Conservation (phyloP, 2,797 vertebrate genomes). For the Leptodactylus fallax region DNA sequence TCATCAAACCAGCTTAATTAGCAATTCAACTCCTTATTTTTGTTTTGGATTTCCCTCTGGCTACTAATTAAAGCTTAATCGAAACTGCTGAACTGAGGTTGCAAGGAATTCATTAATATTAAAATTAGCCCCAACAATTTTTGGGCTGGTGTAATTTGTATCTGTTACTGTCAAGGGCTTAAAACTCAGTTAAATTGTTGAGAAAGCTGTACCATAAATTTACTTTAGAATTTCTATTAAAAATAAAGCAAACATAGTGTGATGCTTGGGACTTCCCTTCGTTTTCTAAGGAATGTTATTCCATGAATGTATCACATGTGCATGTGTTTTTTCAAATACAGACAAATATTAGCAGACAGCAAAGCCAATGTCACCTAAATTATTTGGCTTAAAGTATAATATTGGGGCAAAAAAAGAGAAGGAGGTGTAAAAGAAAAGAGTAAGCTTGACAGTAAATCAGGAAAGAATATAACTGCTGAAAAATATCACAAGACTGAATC, state of each 20-base stretch:
- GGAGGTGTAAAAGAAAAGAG: conserved; percentile 71
- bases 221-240: conserved; percentile 73
- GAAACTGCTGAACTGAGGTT: conserved; percentile 99
- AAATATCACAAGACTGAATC: not conserved
- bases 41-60: conserved; percentile 99
- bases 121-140: conserved; percentile 96
- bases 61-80: conserved; percentile 99
- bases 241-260: conserved; percentile 66
- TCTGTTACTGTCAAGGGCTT: conserved; percentile 88
- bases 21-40: conserved; percentile 99
- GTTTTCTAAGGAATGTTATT: conserved; percentile 68
- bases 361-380: conserved; percentile 71
- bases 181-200: conserved; percentile 82
- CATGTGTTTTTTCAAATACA: conserved; percentile 70
- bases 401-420: conserved; percentile 77
- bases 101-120: conserved; percentile 99
- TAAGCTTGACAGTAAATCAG: not conserved
- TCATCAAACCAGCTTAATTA: conserved; percentile 96
- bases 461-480: not conserved
- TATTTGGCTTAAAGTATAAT: conserved; percentile 78
- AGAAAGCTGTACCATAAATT: conserved; percentile 73
- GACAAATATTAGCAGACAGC: conserved; percentile 74
- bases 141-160: conserved; percentile 86
- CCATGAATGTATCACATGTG: conserved; percentile 67
- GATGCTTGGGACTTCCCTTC: conserved; percentile 70